Evolutionary conservation across 2,888 invertebrate species (phyloP).

Genomic region (Ophion ventricosus): DNA sequence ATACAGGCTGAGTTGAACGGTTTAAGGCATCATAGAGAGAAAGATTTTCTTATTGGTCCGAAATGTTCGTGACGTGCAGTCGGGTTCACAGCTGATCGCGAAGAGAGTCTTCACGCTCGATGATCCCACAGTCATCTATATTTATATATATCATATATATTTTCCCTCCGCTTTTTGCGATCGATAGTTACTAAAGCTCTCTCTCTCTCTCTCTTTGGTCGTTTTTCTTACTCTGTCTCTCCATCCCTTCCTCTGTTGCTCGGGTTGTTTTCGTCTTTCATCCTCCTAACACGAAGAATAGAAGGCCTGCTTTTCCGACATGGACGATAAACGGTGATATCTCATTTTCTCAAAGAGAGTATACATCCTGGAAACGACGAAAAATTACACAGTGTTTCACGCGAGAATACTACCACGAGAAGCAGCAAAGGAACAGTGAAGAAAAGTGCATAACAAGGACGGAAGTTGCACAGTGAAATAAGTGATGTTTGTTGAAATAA

Average conservation of each 20-base stretch:
- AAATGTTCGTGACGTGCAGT: conserved; percentile 70
- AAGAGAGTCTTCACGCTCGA: conserved; percentile 34
- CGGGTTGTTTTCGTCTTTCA: conserved; percentile 5
- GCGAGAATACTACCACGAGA: background rate
- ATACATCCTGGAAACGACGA: background rate
- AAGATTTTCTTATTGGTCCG: conserved; percentile 63
- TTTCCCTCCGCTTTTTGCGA: conserved; percentile 52
- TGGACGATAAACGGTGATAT: conserved; percentile 41
- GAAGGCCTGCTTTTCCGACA: conserved; percentile 18
- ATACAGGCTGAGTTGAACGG: conserved; percentile 3
- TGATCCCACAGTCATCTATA: conserved; percentile 55
- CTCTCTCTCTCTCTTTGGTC: conserved; percentile 15
- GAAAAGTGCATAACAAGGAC: background rate
- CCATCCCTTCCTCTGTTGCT: conserved; percentile 21
- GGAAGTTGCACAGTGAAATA: conserved; percentile 8
- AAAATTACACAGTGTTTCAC: background rate
- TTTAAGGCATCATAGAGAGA: conserved; percentile 16
- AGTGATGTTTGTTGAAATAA: conserved; percentile 1
- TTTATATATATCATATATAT: conserved; percentile 8
- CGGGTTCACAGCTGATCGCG: conserved; percentile 73
- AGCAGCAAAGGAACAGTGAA: background rate
- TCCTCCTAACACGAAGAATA: conserved; percentile 3
- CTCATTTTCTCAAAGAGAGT: background rate
- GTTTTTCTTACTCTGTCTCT: background rate
- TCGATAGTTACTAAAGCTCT: conserved; percentile 49